Evolutionary conservation across 2,888 invertebrate genomes (phyloP), one percentile per base, ranked within the genome.

Genomic region (Tachina lurida): DNA sequence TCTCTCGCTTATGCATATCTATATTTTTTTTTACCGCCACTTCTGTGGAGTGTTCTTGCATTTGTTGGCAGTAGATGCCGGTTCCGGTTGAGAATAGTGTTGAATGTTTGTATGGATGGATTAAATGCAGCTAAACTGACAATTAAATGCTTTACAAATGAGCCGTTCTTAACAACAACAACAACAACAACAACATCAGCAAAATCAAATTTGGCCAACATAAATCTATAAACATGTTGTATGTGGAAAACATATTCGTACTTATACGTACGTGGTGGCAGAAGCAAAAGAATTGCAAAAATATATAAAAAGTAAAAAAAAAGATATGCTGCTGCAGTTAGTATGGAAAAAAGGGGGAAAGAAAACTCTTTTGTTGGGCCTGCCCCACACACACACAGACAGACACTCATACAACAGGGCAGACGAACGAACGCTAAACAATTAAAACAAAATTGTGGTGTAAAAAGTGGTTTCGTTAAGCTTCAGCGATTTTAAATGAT

Each of bases 71-170:
- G 75, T 56, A 74, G 67, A 80, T 74, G 85, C 78, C 76, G 70
- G 86, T 83, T 86, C 79, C 86, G 83, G 71, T 79, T 79, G 79
- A 80, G 47, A 49, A 80, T 82, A 67, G 79, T 86, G 73, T 76
- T 83, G 86, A 83, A 60, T 65, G 75, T 79, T 86, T 79, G 79
- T 83, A 68, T 79, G 80, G 75, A 87, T 77, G 80, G 84, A 87
- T 84, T 81, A 87, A 81, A 84, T 81, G 74, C 81, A 81, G 84
- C 84, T 87, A 74, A 84, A 84, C 77, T 84, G 84, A 84, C 84
- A 87, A 87, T 87, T 87, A 87, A 87, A 87, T 84, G 80, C 81
- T 75, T 87, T 81, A 84, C 86, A 86, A 86, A 86, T 86, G 77
- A 86, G 86, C 74, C 75, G 78, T 74, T 81, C 81, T 68, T 74